A percentile compares a stretch with the other conserved stretches of the same genome.
These are phyloP conservation scores for Apamea crenata DNA, from an alignment of 2,888 invertebrate genomes.

Conservation along the genomic window DNA sequence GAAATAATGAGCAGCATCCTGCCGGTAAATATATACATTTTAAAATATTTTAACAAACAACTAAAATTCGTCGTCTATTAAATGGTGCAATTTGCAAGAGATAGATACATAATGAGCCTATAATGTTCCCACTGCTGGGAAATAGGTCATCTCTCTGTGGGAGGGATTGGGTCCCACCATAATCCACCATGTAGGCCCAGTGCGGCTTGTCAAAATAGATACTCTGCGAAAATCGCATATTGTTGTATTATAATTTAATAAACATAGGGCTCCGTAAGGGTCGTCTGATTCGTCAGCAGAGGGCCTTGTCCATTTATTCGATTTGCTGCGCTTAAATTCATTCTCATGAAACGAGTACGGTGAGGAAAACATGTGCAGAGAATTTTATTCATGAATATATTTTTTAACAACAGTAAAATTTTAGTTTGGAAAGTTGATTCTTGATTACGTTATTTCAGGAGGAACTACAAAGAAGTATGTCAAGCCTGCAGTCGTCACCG, in stretches of 20 bases:
- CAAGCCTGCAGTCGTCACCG: conserved; percentile 75
- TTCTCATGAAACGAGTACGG: conserved; percentile 14
- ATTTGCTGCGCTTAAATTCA: conserved; percentile 32
- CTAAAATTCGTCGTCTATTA: background rate
- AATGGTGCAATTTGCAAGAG: background rate
- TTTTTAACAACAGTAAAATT: background rate
- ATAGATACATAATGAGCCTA: background rate
- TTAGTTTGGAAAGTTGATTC: background rate
- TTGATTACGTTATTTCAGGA: conserved; percentile 58
- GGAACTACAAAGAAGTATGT: conserved; percentile 73
- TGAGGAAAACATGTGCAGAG: background rate
- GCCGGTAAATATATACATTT: background rate
- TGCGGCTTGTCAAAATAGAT: background rate
- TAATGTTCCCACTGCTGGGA: too few species aligned
- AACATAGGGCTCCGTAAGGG: conserved; percentile 3
- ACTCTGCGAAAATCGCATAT: background rate
- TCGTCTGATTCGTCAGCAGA: conserved; percentile 10
- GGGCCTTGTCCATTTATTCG: background rate
- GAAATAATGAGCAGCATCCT: background rate
- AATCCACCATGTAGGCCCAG: background rate
- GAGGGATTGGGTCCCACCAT: too few species aligned
- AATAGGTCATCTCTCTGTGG: background rate
- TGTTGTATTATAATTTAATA: conserved; percentile 1
- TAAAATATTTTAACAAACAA: conserved; percentile 1
- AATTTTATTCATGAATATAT: background rate